These are phyloP conservation scores for Xestoiulus laeticollis DNA, from an alignment of 2,888 invertebrate species.

Conservation along the genomic window DNA sequence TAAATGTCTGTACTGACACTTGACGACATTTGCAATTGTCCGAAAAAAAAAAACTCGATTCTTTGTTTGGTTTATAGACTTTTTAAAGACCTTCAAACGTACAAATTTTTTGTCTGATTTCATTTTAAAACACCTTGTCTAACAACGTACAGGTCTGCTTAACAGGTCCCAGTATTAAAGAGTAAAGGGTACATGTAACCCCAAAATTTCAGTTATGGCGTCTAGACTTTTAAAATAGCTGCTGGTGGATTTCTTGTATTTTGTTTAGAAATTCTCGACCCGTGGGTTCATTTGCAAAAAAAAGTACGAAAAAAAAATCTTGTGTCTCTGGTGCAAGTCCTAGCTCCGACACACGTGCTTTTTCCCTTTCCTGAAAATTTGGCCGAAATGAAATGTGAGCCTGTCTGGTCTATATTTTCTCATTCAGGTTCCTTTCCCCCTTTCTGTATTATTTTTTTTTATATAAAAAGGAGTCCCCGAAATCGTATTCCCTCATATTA, in stretches of 20 bases:
- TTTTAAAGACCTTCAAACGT: neutral
- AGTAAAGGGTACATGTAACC: neutral
- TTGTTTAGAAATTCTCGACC: neutral
- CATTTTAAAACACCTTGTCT: neutral
- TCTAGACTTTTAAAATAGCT: slow-evolving; percentile 13
- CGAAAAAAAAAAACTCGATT: no score
- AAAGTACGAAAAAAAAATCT: neutral
- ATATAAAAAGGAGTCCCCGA: neutral
- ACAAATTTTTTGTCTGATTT: neutral
- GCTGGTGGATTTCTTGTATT: slow-evolving; percentile 9
- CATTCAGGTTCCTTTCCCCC: slow-evolving; percentile 21
- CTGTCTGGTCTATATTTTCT: slow-evolving; percentile 24
- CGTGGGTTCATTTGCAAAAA: neutral
- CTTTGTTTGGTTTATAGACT: no score
- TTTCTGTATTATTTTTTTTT: slow-evolving; percentile 29
- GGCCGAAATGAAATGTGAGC: slow-evolving; percentile 29
- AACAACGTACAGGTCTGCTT: neutral
- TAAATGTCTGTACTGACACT: no score
- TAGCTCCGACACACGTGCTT: slow-evolving; percentile 27
- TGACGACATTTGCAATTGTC: no score
- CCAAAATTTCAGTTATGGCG: neutral
- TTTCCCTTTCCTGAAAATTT: slow-evolving; percentile 18
- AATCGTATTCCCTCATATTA: slow-evolving; percentile 29
- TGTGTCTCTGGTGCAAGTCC: neutral
- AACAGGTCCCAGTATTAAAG: slow-evolving; percentile 7